Percentiles rank a stretch among this genome's conserved stretches.
phyloP scores from a whole-genome alignment of 2,797 vertebrate species.

The Pteronotus mesoamericanus region DNA sequence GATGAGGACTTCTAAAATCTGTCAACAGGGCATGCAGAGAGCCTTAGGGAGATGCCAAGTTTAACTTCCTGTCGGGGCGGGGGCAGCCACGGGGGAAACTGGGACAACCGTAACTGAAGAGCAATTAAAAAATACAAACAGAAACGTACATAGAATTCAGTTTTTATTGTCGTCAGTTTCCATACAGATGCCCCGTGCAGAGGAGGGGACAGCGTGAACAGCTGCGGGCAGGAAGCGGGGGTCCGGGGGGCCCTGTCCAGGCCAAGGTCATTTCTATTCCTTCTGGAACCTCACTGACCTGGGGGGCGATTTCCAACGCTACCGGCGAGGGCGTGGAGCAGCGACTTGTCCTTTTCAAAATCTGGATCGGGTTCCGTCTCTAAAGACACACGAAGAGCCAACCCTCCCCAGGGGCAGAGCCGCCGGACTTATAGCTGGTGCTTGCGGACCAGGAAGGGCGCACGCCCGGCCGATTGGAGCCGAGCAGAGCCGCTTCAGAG shows the following conservation, averaged over 20 bases:
- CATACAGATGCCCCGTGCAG: not conserved
- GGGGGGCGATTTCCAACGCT: not conserved
- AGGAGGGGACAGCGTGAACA: not conserved
- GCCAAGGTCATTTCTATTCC: not conserved
- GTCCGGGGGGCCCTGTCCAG: not conserved
- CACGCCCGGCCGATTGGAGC: not conserved
- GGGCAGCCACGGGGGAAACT: too few relatives aligned
- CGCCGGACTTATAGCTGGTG: too few relatives aligned
- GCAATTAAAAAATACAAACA: too few relatives aligned
- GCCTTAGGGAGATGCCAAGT: not conserved
- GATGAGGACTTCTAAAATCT: not conserved
- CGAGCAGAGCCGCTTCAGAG: not conserved
- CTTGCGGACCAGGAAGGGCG: not conserved
- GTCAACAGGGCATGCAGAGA: not conserved
- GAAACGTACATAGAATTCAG: not conserved
- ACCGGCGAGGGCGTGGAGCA: not conserved
- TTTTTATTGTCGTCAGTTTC: not conserved
- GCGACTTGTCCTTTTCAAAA: not conserved
- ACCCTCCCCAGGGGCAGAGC: not conserved
- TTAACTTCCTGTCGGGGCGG: not conserved
- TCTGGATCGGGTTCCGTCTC: not conserved
- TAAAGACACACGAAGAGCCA: not conserved
- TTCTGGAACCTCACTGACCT: not conserved
- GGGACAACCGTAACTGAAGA: too few relatives aligned
- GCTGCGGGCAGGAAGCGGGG: fast-evolving